Evolutionary conservation across 2,113 vertebrate species (phyloP), one percentile per base, ranked within the genome.

Genomic region (Lophochroa leadbeateri): DNA sequence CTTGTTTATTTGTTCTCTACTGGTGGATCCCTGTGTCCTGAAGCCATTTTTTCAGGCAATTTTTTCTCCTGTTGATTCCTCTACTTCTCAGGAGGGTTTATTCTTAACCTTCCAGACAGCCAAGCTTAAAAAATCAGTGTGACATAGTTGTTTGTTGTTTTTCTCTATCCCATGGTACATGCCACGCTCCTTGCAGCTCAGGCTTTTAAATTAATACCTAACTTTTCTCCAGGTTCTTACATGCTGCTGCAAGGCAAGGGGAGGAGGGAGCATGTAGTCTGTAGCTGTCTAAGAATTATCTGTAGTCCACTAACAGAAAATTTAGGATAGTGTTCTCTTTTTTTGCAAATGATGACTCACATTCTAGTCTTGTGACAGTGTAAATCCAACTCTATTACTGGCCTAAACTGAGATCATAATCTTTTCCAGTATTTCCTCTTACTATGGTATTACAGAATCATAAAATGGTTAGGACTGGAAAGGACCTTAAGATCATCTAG

Each of bases 81-180:
- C 1, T 23, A 24, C 29, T 86, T 88, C 50, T 94, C 72, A 67
- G 28, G 10, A 74, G 29, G 5, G 23, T 53, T 94, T 82, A 15
- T 60, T 84, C 50, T 78, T 94, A 52, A 60, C 84, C 23, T 91
- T 88, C 72, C 75, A 84, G 83, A 87, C 39, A 84, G 19, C 20
- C 39, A 68, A 25, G 64, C 47, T 92, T 90, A 93, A 92, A 88
- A 81, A 95, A 92, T 89, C 61, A 61, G 80, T 75, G 52, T 79
- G 64, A 91, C 80, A 80, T 31, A 64, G 50, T 79, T 92, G 52
- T 58, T 74, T 90, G 80, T 82, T 90, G 44, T 17, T 93, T 95
- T 88, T 91, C 86, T 86, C 80, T 86, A 33, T 78, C 61, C 44
- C 27, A 60, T n/a, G 43, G 46, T 84, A 17, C 10, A 2, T 82